Base-by-base conservation (phyloP, 2,113 vertebrate genomes). In the Scalopus aquaticus region DNA sequence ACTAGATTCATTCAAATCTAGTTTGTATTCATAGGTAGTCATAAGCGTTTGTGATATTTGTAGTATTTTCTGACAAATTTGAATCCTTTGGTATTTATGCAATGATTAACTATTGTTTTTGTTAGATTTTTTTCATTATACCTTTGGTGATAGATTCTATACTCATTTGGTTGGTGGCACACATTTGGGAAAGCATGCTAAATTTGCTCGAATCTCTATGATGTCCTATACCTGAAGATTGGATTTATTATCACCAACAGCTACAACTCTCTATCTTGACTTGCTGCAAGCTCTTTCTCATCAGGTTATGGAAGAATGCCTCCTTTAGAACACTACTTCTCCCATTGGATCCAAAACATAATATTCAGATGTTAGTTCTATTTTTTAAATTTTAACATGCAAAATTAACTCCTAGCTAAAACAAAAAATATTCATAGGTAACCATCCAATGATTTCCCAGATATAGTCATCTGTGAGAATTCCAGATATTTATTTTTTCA, bases 31-130 rank as follows among this genome's bases (percentile, higher is more conserved):
- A 87, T 39, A 88, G 13, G 42, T 56, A 74, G 46, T 49, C 42
- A 85, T 54, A 3, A 76, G 51, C 74, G 62, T 54, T 65, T 22
- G 78, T 44, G 3, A 90, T 62, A 82, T 35, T 54, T 62, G 64
- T 72, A 64, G 30, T 60, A 20, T 67, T 87, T 94, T 88, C 17
- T 54, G 17, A 79, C 3, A 80, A 89, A 28, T 86, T 58, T 39
- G 76, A 70, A 72, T 77, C 19, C 4, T 76, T 80, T 24, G 32
- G 6, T 76, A 32, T 54, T 84, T 60, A 44, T 51, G 12, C 62
- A 70, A 86, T 77, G 32, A 22, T 88, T 67, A 26, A 51, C 60
- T 42, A 88, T 84, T 74, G 19, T 83, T 93, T 91, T 78, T 88
- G 22, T 16, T 79, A 19, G 35, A 79, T 79, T 60, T 44, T 39